Evolutionary conservation across 2,888 invertebrate genomes (phyloP), one percentile per base, ranked within the genome.

Genomic region (Nymphalis c-album): DNA sequence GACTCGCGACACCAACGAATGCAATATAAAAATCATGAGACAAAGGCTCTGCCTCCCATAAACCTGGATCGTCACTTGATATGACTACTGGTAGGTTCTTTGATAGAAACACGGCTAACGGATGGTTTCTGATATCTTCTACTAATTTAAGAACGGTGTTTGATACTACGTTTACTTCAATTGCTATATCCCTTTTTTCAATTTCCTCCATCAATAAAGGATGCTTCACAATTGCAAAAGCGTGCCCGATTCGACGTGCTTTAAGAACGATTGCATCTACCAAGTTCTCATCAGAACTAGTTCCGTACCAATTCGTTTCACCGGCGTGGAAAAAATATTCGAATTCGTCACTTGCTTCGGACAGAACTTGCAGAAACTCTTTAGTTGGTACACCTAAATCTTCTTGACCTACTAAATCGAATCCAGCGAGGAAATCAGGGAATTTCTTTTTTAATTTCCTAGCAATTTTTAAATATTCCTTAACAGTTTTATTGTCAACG

Each of bases 401-500:
- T 85, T 97, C 97, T 78, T 96, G 96, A 0, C 96, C 96, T 0
- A 97, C 96, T 68, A 97, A 90, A 88, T 97, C 97, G 73, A 97
- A 96, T 16, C 97, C 97, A 17, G 94, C 95, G n/a, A 97, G 83
- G 74, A 96, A 95, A 68, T 94, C 89, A 0, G 96, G 96, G 76
- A 94, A 93, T 51, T 80, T 78, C 0, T 76, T 79, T 78, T 94
- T 91, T n/a, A 94, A 81, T 73, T 79, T 73, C 67, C 76, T 83
- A 0, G 90, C 88, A n/a, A 74, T 87, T 67, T 80, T 71, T 18
- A 95, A 80, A 76, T 94, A 94, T 0, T 84, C 76, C 0, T 85
- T 80, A 0, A 95, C 79, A 0, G 88, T 86, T 18, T 79, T 74
- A 0, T 76, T 70, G 18, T 91, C 81, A 0, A 93, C 91, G 3